Evolutionary conservation across 2,888 invertebrate species (phyloP).

Genomic region (Hydrotaea diabolus): DNA sequence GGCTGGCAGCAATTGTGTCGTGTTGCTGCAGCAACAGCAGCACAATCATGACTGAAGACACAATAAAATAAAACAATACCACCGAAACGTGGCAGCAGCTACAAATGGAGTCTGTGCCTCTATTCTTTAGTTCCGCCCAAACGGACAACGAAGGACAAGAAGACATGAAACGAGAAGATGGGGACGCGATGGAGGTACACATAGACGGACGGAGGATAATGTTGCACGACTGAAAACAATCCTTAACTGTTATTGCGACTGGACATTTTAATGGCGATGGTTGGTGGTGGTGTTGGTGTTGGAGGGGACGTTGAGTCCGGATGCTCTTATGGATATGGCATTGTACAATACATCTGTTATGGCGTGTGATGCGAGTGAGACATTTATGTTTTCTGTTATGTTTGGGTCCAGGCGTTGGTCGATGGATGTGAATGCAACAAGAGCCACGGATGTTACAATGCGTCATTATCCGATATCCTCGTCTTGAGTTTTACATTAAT

Average conservation of each 20-base stretch:
- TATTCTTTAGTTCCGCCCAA: no score
- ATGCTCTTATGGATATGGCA: not conserved
- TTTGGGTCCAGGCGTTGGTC: not conserved
- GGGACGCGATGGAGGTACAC: not conserved
- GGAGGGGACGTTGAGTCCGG: not conserved
- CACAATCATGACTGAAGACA: conserved; percentile 35
- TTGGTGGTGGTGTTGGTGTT: not conserved
- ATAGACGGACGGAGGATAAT: conserved; percentile 5
- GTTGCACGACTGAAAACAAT: conserved; percentile 30
- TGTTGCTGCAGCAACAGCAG: not conserved
- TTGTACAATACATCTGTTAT: conserved; percentile 9
- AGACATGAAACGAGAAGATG: not conserved
- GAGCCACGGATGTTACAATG: not conserved
- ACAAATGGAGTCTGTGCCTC: conserved; percentile 57
- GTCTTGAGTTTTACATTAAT: not conserved
- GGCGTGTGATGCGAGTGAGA: not conserved
- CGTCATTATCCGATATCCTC: not conserved
- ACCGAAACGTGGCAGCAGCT: conserved; percentile 58
- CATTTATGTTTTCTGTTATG: not conserved
- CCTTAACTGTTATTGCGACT: conserved; percentile 52
- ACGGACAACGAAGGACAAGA: not conserved
- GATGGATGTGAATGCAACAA: not conserved
- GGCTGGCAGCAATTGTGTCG: not conserved
- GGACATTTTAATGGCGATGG: conserved; percentile 47
- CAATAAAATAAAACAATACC: conserved; percentile 60